Conservation (phyloP, 2,888 invertebrate genomes). For the Noctua janthe region DNA sequence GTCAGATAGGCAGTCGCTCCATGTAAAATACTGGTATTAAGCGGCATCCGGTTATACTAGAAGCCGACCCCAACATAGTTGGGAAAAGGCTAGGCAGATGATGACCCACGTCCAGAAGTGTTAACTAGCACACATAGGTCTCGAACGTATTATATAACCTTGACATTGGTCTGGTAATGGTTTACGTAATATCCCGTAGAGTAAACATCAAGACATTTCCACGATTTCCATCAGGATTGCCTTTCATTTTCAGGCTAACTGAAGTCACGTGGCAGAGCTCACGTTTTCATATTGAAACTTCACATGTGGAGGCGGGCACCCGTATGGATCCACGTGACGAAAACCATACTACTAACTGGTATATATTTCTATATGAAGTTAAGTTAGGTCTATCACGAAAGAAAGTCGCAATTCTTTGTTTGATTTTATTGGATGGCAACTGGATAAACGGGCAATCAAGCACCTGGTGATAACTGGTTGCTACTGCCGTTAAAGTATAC, state of each 20-base stretch:
- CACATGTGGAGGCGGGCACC: neutral
- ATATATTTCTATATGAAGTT: neutral
- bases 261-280: slow-evolving; percentile 18
- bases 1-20: too few relatives aligned
- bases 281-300: slow-evolving; percentile 3
- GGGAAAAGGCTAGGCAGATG: too few relatives aligned
- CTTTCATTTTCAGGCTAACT: slow-evolving; percentile 21
- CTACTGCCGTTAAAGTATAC: neutral
- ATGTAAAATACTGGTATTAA: too few relatives aligned
- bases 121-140: neutral
- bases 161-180: neutral
- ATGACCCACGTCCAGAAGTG: neutral
- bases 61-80: too few relatives aligned
- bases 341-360: neutral
- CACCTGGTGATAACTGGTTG: neutral
- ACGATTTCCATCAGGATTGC: neutral
- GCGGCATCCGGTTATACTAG: too few relatives aligned
- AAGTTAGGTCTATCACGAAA: neutral
- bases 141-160: neutral
- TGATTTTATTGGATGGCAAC: neutral
- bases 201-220: neutral
- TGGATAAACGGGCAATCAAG: neutral
- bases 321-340: slow-evolving; percentile 22
- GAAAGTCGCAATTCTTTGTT: neutral
- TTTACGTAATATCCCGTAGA: neutral